phyloP scores from a whole-genome alignment of 2,113 vertebrate species.

The Empidonax alnorum region DNA sequence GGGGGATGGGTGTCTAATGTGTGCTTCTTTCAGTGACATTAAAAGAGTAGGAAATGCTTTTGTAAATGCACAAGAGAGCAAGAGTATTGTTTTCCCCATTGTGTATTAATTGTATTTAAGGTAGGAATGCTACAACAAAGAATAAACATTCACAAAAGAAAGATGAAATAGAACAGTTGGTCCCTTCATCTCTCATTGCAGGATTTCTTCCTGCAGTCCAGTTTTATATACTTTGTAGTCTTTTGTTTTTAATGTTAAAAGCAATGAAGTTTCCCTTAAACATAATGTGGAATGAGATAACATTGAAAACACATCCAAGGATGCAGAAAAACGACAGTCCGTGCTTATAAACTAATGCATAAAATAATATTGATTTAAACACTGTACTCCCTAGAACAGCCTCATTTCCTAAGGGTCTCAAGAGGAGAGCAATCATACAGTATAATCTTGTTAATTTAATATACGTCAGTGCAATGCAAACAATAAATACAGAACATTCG shows the following conservation, averaged over 20 bases:
- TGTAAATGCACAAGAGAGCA: background rate
- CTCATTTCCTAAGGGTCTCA: slow-evolving; percentile 47
- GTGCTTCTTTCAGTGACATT: background rate
- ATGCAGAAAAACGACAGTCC: background rate
- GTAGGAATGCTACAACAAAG: background rate
- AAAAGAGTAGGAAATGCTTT: background rate
- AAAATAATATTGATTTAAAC: slow-evolving; percentile 51
- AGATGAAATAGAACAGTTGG: background rate
- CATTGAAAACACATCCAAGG: slow-evolving; percentile 26
- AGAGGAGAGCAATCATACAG: slow-evolving; percentile 41
- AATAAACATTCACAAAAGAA: background rate
- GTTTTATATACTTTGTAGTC: background rate
- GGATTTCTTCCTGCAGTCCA: background rate
- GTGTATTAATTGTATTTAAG: background rate
- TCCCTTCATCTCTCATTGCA: background rate
- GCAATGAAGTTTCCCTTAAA: slow-evolving; percentile 18
- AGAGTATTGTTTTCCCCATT: background rate
- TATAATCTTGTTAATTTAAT: slow-evolving; percentile 63
- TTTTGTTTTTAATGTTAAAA: background rate
- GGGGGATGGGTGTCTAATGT: background rate
- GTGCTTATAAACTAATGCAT: background rate
- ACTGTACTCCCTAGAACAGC: slow-evolving; percentile 1
- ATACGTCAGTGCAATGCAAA: slow-evolving; percentile 42
- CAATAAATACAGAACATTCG: slow-evolving; percentile 54
- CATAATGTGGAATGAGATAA: background rate